These are phyloP conservation scores for Malacosoma neustria DNA, from an alignment of 2,888 invertebrate genomes.

Conservation along the genomic window DNA sequence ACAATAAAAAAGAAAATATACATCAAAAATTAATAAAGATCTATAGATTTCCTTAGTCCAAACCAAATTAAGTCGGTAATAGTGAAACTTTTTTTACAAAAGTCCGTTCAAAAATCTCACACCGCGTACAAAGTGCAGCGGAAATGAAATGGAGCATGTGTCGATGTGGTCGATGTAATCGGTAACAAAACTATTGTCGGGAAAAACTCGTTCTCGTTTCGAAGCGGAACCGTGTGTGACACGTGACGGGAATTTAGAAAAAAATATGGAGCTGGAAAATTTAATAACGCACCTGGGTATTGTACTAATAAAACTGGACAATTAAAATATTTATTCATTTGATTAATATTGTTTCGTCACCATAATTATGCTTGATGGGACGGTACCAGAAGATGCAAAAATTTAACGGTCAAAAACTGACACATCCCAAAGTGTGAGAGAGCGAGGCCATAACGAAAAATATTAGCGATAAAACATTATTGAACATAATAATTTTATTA, in stretches of 20 bases:
- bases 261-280: constrained; percentile 16
- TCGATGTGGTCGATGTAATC: constrained; percentile 43
- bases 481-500: no score
- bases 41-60: constrained; percentile 25
- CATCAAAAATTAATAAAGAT: no score
- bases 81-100: constrained; percentile 64
- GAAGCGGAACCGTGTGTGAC: constrained; percentile 40
- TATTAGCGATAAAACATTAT: no score
- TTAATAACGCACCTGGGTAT: constrained; percentile 18
- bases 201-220: constrained; percentile 21
- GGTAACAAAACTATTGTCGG: constrained; percentile 6
- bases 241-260: constrained; percentile 42
- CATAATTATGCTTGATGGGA: no score
- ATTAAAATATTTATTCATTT: constrained; percentile 14
- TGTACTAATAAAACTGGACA: constrained; percentile 18
- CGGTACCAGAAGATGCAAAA: no score
- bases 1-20: no score
- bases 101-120: constrained; percentile 49
- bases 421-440: no score
- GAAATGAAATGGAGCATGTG: constrained; percentile 61
- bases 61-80: constrained; percentile 68
- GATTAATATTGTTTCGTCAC: no score
- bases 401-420: no score
- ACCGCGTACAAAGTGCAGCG: constrained; percentile 49
- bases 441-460: no score